phyloP scores from a whole-genome alignment of 2,888 invertebrate species.

The Lacanobia oleracea region DNA sequence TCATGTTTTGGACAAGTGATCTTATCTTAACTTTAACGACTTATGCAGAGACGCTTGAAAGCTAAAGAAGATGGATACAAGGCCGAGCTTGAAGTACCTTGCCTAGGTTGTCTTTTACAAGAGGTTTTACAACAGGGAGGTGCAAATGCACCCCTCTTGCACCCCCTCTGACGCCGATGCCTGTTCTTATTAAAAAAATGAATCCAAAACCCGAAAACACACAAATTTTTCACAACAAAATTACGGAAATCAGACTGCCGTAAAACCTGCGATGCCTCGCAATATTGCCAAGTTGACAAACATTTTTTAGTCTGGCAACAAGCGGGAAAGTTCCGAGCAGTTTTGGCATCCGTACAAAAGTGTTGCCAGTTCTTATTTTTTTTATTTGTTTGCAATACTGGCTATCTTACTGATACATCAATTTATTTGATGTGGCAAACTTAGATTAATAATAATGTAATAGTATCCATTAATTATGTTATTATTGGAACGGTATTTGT shows the following conservation, averaged over 20 bases:
- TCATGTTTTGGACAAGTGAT: no score
- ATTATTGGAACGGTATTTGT: conserved; percentile 30
- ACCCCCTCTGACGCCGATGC: no score
- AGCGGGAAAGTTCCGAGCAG: conserved; percentile 33
- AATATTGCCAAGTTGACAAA: conserved; percentile 43
- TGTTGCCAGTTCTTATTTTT: conserved; percentile 50
- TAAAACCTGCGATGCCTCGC: conserved; percentile 12
- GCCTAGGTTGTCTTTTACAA: no score
- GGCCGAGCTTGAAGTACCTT: no score
- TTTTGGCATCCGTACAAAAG: conserved; percentile 57
- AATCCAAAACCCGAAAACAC: background rate
- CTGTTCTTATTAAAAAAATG: no score
- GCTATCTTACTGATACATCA: conserved; percentile 49
- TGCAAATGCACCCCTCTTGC: no score
- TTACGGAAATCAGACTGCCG: background rate
- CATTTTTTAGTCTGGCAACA: conserved; percentile 40
- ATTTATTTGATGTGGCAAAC: conserved; percentile 54
- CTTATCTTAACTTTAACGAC: no score
- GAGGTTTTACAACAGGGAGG: no score
- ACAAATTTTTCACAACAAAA: background rate
- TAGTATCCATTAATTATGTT: conserved; percentile 45
- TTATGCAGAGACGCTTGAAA: no score
- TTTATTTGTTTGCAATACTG: conserved; percentile 40
- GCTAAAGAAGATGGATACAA: no score
- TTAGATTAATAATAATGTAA: conserved; percentile 35